phyloP scores from a whole-genome alignment of 1,140 invertebrate species.

The Drosophila bocki region DNA sequence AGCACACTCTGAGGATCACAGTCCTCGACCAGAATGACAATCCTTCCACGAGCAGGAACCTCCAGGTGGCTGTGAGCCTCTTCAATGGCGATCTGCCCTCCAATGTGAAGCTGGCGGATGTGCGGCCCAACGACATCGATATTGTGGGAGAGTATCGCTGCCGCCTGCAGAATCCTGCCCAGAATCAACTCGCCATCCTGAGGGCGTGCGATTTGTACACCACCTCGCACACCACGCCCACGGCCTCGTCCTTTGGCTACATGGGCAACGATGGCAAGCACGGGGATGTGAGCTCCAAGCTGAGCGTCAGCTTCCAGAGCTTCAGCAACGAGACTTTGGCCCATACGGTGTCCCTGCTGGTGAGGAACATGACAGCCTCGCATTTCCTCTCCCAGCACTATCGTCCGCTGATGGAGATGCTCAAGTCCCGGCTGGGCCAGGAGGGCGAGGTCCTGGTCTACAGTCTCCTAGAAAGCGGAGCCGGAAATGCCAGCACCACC shows the following conservation, averaged over 20 bases:
- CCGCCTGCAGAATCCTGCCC: constrained; percentile 87
- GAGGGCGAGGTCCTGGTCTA: constrained; percentile 90
- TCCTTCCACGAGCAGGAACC: constrained; percentile 93
- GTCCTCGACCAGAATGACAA: constrained; percentile 96
- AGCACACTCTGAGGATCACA: constrained; percentile 91
- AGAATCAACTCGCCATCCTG: constrained; percentile 88
- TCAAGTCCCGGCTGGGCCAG: constrained; percentile 88
- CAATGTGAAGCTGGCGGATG: constrained; percentile 93
- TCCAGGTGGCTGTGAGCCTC: constrained; percentile 92
- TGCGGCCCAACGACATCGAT: constrained; percentile 96
- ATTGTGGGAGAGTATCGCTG: constrained; percentile 95
- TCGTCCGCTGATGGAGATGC: constrained; percentile 89
- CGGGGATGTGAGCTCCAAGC: constrained; percentile 92
- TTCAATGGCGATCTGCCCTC: constrained; percentile 90
- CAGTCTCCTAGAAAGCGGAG: constrained; percentile 87
- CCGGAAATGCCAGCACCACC: constrained; percentile 85
- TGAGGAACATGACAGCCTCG: constrained; percentile 90
- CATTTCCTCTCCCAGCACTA: constrained; percentile 92
- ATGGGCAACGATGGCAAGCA: constrained; percentile 96
- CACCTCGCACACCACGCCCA: constrained; percentile 88
- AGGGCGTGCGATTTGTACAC: constrained; percentile 92
- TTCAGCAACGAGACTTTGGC: constrained; percentile 93
- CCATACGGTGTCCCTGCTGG: constrained; percentile 92
- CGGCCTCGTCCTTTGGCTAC: constrained; percentile 91
- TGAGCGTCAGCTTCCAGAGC: constrained; percentile 92